Conservation (phyloP, 1,140 invertebrate species). For the Drosophila bipectinata region DNA sequence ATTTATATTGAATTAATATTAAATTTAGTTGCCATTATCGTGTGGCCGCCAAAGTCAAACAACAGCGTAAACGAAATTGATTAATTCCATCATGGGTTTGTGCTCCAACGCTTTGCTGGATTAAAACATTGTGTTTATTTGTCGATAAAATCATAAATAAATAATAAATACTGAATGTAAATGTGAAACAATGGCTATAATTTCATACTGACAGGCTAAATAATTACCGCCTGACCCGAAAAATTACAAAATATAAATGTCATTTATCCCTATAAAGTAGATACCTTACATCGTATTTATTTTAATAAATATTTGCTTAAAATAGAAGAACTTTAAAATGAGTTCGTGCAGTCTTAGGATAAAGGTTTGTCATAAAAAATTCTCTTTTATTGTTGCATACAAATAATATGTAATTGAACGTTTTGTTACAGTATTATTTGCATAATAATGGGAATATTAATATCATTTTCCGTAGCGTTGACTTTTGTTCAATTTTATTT, state of each 20-base stretch:
- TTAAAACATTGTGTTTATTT: conserved; percentile 62
- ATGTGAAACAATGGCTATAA: conserved; percentile 5
- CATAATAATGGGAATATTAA: conserved; percentile 38
- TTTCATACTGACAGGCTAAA: conserved; percentile 24
- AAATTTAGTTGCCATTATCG: conserved; percentile 54
- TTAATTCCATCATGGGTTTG: conserved; percentile 62
- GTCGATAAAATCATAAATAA: conserved; percentile 57
- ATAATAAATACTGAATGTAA: conserved; percentile 37
- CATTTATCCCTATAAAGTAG: not conserved
- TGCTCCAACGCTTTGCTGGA: conserved; percentile 61
- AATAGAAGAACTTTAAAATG: not conserved
- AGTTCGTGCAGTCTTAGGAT: too few relatives aligned
- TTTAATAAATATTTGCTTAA: not conserved
- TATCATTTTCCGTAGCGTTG: conserved; percentile 29
- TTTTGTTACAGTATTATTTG: conserved; percentile 42
- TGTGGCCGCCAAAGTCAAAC: conserved; percentile 54
- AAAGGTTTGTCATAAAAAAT: not conserved
- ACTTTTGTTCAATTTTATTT: conserved; percentile 25
- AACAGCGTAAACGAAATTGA: conserved; percentile 53
- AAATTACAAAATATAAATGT: not conserved
- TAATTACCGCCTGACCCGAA: conserved; percentile 26
- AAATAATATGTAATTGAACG: conserved; percentile 39
- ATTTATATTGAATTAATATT: conserved; percentile 76
- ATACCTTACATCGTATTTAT: not conserved
- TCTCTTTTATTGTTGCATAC: not conserved